Evolutionary conservation across 2,113 vertebrate genomes (phyloP).

Genomic region (Copsychus sechellarum): DNA sequence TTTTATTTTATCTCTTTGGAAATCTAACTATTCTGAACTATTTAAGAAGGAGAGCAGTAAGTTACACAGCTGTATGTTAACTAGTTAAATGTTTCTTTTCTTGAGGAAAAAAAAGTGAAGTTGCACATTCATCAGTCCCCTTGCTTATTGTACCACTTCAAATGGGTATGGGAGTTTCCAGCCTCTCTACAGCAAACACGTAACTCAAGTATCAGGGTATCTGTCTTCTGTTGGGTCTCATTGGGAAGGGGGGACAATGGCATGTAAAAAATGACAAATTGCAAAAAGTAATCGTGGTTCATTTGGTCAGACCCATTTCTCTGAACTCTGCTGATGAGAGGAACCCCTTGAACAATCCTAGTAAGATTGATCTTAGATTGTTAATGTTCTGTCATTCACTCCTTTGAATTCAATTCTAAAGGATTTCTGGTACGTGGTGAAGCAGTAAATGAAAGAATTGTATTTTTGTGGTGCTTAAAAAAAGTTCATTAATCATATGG

Average conservation of each 20-base stretch:
- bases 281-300: constrained; percentile 8
- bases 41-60: background rate
- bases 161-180: constrained; percentile 20
- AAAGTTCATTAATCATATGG: constrained; percentile 71
- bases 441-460: constrained; percentile 70
- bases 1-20: background rate
- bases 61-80: constrained; percentile 49
- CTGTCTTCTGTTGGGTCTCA: constrained; percentile 65
- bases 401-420: constrained; percentile 68
- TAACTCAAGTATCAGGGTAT: constrained; percentile 56
- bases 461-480: constrained; percentile 63
- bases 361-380: constrained; percentile 20
- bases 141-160: constrained; percentile 19
- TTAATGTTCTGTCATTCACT: constrained; percentile 64
- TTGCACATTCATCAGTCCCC: constrained; percentile 19
- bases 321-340: constrained; percentile 28
- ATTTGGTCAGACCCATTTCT: constrained; percentile 59
- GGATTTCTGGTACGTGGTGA: constrained; percentile 68
- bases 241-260: constrained; percentile 5
- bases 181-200: constrained; percentile 33
- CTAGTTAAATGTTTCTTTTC: constrained; percentile 32
- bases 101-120: background rate
- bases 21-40: background rate
- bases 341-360: constrained; percentile 53
- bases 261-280: constrained; percentile 45